Evolutionary conservation across 30 jellyfish, hydroid and myxozoan genomes (phyloP).

Genomic region (Rhopilema esculentum): DNA sequence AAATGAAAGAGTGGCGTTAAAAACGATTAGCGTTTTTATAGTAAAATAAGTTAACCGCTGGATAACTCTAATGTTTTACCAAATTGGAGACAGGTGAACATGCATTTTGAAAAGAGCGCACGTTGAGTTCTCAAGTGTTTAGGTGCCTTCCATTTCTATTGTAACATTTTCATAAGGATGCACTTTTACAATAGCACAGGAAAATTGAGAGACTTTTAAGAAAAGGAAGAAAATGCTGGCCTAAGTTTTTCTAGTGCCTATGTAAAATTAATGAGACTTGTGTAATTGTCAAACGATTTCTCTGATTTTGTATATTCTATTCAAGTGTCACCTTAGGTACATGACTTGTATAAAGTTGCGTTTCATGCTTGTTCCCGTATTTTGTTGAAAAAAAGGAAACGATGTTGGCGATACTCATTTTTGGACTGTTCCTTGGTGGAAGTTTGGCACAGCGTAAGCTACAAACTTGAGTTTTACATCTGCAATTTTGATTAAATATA

Average conservation of each 20-base stretch:
- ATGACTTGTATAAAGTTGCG: neutral
- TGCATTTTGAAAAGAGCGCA: too few relatives aligned
- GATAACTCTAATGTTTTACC: neutral
- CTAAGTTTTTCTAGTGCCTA: neutral
- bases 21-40: too few relatives aligned
- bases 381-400: neutral
- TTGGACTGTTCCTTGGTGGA: constrained; percentile 14
- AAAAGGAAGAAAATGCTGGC: too few relatives aligned
- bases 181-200: too few relatives aligned
- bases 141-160: neutral
- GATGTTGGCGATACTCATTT: constrained; percentile 15
- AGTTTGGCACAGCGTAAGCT: constrained; percentile 44
- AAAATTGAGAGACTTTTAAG: too few relatives aligned
- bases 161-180: too few relatives aligned
- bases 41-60: too few relatives aligned
- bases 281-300: neutral
- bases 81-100: neutral
- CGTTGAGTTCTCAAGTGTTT: neutral
- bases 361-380: neutral
- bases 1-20: too few relatives aligned
- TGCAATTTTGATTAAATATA: too few relatives aligned
- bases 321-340: neutral
- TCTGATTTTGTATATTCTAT: neutral
- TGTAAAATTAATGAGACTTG: neutral
- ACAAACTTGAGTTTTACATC: too few relatives aligned